A percentile compares a stretch with the other conserved stretches of the same genome.
Evolutionary conservation across 2,797 vertebrate genomes (phyloP).

Genomic region (Spinus pinus): DNA sequence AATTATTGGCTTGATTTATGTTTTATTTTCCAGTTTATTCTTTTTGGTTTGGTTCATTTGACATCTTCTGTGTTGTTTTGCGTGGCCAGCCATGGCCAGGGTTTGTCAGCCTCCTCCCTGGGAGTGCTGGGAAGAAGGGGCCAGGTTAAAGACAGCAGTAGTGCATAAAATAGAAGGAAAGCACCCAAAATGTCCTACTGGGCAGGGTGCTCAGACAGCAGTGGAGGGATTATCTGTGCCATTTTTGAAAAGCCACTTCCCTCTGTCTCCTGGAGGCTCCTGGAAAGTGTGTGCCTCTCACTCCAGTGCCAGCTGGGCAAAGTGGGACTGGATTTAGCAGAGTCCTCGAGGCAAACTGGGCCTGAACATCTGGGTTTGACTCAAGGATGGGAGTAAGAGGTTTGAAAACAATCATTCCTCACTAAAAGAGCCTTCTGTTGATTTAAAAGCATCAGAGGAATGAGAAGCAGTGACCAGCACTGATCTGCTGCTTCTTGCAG

Average conservation of each 20-base stretch:
- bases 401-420: neutral
- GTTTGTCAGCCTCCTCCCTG: neutral
- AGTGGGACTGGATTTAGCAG: neutral
- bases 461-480: neutral
- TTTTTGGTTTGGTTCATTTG: conserved; percentile 29
- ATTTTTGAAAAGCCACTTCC: neutral
- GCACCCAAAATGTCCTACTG: neutral
- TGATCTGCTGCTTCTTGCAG: neutral
- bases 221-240: neutral
- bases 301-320: neutral
- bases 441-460: neutral
- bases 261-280: neutral
- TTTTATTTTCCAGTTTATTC: conserved; percentile 20
- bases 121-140: neutral
- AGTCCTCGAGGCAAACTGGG: neutral
- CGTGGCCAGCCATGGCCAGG: conserved; percentile 65
- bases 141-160: neutral
- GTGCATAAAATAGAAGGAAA: neutral
- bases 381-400: neutral
- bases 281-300: neutral
- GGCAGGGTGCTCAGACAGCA: neutral
- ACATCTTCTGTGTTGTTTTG: conserved; percentile 22
- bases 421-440: neutral
- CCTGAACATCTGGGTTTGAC: neutral
- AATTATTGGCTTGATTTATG: conserved; percentile 73